Base-by-base conservation (phyloP, 2,113 vertebrate genomes). In the Vimba vimba region DNA sequence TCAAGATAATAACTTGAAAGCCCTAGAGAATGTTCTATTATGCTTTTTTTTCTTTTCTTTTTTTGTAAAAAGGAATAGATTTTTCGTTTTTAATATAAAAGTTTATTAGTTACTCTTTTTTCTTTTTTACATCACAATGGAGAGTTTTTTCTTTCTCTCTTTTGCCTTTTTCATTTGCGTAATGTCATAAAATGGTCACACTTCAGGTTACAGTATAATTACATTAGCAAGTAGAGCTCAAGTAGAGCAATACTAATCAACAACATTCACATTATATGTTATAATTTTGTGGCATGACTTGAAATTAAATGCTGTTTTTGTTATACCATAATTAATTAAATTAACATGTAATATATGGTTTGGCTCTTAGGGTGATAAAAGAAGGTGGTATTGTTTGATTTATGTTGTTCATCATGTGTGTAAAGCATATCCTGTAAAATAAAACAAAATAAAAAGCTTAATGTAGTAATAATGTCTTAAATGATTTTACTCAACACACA, bases 141-240 rank as follows among this genome's bases (percentile, higher is more conserved):
- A 68, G 15, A 15, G 64, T 39, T 71, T 71, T 71, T 71, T 71
- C 7, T 43, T 21, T 39, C 21, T 39, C 39, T 33, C 33, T 11
- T 68, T 27, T 33, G 1, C 64, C 27, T 19, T 75, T 27, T 75
- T 47, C n/a, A 30, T 76, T 27, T 47, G 27, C 0, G 3, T 19
- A 27, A 52, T 52, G 27, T 52, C 30, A 76, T 76, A 4, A 55
- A 52, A 76, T 52, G 25, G 25, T 76, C 25, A 76, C 43, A 19
- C 25, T 76, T 30, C 25, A 52, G 74, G 25, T 30, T 55, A 27
- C 47, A 55, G 13, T 15, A 76, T 76, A 76, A 76, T 76, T 71
- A 6, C 71, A 74, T 52, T 52, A 27, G 45, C 25, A 17, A 17
- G 47, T 19, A 52, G 47, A 25, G 43, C n/a, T 27, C 50, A 39